phyloP scores from a whole-genome alignment of 2,113 vertebrate genomes.

The Machaerirhynchus nigripectus region DNA sequence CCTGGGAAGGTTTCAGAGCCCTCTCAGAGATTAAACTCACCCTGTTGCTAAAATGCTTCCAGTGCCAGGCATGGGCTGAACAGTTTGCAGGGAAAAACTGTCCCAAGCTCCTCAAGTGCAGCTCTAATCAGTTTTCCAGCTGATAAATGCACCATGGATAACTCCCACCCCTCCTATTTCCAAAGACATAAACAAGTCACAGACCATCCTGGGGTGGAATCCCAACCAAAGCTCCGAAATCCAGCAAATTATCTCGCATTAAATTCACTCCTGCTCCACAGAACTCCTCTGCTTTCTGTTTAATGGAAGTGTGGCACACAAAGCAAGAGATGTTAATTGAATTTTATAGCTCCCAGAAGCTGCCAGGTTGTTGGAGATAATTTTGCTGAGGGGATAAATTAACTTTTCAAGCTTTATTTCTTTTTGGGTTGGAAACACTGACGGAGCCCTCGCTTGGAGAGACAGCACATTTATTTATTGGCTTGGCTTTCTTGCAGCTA shows the following conservation, averaged over 20 bases:
- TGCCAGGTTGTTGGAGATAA: not conserved
- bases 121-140: not conserved
- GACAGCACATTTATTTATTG: not conserved
- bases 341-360: conserved; percentile 12
- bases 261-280: not conserved
- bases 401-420: not conserved
- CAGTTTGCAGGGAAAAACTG: not conserved
- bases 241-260: not conserved
- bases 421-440: not conserved
- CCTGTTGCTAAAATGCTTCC: not conserved
- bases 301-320: conserved; percentile 14
- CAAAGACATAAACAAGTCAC: not conserved
- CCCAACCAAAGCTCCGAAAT: not conserved
- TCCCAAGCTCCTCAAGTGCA: not conserved
- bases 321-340: conserved; percentile 16
- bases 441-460: not conserved
- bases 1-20: not conserved
- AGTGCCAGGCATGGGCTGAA: not conserved
- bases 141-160: not conserved
- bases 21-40: not conserved
- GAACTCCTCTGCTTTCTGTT: not conserved
- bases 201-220: not conserved
- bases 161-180: not conserved
- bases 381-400: conserved; percentile 1
- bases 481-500: not conserved